These are phyloP conservation scores for Pissodes strobi DNA, from an alignment of 1,140 invertebrate species.

Conservation along the genomic window DNA sequence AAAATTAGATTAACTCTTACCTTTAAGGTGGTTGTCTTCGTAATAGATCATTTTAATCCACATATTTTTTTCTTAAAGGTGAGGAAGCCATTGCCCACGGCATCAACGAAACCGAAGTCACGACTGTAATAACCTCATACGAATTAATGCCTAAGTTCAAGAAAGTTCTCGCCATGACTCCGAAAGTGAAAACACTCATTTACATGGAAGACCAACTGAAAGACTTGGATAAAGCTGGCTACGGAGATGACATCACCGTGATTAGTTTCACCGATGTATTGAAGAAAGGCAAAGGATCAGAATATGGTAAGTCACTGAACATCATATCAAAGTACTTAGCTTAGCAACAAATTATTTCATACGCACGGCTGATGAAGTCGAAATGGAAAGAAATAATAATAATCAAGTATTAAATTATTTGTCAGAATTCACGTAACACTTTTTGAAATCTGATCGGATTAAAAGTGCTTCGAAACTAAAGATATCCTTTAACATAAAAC, in stretches of 20 bases:
- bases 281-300: slow-evolving; percentile 55
- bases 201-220: slow-evolving; percentile 88
- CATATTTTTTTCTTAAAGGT: slow-evolving; percentile 52
- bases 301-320: slow-evolving; percentile 49
- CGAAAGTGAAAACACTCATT: slow-evolving; percentile 76
- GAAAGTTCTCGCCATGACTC: slow-evolving; percentile 70
- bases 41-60: not conserved
- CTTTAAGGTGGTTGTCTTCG: not conserved
- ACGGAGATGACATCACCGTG: slow-evolving; percentile 69
- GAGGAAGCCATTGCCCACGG: slow-evolving; percentile 95
- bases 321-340: too few relatives aligned
- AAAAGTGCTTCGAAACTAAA: too few relatives aligned
- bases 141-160: slow-evolving; percentile 90
- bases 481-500: too few relatives aligned
- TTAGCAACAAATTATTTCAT: too few relatives aligned
- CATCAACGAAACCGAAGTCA: slow-evolving; percentile 95
- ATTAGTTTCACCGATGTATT: slow-evolving; percentile 66
- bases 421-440: too few relatives aligned
- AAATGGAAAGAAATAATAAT: too few relatives aligned
- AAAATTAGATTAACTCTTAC: not conserved
- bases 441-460: too few relatives aligned
- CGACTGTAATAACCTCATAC: slow-evolving; percentile 85
- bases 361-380: too few relatives aligned
- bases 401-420: too few relatives aligned
- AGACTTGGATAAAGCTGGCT: slow-evolving; percentile 66